Percentiles rank a stretch among this genome's conserved stretches.
Conservation (phyloP, 1,140 invertebrate genomes). For the Pseudoatta argentina region DNA sequence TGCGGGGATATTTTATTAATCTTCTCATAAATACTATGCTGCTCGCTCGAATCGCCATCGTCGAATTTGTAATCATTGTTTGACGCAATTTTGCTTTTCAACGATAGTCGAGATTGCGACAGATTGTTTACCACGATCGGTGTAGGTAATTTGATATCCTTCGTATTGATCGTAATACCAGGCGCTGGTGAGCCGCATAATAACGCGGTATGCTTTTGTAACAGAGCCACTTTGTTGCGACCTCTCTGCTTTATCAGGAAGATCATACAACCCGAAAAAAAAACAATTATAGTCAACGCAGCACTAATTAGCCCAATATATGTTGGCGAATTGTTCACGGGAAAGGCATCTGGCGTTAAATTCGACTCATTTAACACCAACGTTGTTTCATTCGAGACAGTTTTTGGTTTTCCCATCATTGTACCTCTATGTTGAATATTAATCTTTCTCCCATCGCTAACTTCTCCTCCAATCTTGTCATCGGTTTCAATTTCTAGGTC, state of each 20-base stretch:
- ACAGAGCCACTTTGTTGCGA: conserved; percentile 89
- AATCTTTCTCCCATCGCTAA: background rate
- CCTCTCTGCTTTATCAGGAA: conserved; percentile 91
- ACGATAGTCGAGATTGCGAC: conserved; percentile 85
- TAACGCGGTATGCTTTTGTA: conserved; percentile 90
- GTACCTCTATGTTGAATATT: conserved; percentile 16
- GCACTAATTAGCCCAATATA: conserved; percentile 94
- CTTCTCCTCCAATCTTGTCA: conserved; percentile 1
- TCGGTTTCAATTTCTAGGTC: conserved; percentile 7
- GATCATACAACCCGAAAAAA: conserved; percentile 90
- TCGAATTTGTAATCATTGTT: conserved; percentile 62
- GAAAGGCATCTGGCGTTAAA: conserved; percentile 89
- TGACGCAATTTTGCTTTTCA: conserved; percentile 82
- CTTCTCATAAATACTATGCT: conserved; percentile 32
- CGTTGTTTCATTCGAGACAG: conserved; percentile 79
- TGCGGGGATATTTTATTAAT: conserved; percentile 43
- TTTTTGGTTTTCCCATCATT: conserved; percentile 65
- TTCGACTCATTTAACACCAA: conserved; percentile 78
- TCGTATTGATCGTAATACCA: conserved; percentile 89
- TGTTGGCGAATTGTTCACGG: conserved; percentile 89
- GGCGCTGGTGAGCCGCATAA: conserved; percentile 84
- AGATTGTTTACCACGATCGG: conserved; percentile 88
- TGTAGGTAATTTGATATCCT: conserved; percentile 88
- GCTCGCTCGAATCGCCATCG: conserved; percentile 29
- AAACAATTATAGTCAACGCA: conserved; percentile 90